Evolutionary conservation across 2,888 invertebrate genomes (phyloP).

Genomic region (Diogma glabrata): DNA sequence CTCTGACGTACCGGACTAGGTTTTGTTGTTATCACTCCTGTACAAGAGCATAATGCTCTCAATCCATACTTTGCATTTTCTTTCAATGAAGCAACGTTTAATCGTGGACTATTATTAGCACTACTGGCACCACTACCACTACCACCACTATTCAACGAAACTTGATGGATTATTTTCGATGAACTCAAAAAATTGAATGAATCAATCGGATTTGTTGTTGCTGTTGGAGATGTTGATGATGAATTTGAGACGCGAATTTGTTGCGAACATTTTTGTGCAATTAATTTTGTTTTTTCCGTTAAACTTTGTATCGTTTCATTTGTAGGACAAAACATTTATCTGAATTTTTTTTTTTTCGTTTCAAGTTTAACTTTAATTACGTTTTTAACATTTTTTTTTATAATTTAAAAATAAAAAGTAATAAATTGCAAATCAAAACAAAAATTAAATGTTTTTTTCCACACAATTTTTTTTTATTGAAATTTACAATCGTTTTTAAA

Average conservation of each 20-base stretch:
- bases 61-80: constrained; percentile 5
- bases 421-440: too few species aligned
- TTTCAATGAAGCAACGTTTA: neutral
- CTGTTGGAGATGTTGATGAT: constrained; percentile 21
- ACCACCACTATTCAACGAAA: too few species aligned
- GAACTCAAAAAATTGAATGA: neutral
- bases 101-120: neutral
- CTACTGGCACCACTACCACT: neutral
- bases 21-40: constrained; percentile 3
- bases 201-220: constrained; percentile 19
- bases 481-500: too few species aligned
- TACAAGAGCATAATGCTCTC: neutral
- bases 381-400: too few species aligned
- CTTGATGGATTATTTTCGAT: constrained; percentile 5
- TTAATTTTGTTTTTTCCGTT: constrained; percentile 27
- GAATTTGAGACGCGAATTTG: constrained; percentile 24
- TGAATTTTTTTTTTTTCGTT: neutral
- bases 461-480: too few species aligned
- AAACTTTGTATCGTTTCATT: constrained; percentile 27
- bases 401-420: too few species aligned
- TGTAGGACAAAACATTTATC: constrained; percentile 30
- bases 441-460: too few species aligned
- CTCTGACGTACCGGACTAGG: constrained; percentile 1
- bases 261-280: constrained; percentile 32
- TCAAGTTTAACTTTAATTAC: too few species aligned